A percentile compares a stretch with the other conserved stretches of the same genome.
phyloP scores from a whole-genome alignment of 2,797 vertebrate species.

The Helicolenus hilgendorfi region DNA sequence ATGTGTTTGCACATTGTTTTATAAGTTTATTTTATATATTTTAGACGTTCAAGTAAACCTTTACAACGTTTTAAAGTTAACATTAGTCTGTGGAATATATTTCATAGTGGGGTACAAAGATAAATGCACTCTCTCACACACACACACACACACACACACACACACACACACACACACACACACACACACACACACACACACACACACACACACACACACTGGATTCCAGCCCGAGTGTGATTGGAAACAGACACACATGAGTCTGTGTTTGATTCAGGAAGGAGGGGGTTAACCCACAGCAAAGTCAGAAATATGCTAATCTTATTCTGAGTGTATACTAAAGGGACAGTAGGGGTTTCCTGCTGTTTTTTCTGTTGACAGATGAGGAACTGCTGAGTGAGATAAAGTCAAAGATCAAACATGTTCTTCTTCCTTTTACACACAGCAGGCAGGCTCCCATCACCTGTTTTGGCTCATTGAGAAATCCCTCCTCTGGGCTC shows the following conservation, averaged over 20 bases:
- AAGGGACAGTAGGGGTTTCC: slow-evolving; percentile 12
- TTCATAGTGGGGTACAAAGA: neutral
- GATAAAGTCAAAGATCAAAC: slow-evolving; percentile 42
- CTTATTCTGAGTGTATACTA: slow-evolving; percentile 14
- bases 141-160: slow-evolving; percentile 5
- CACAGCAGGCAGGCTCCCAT: neutral
- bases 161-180: slow-evolving; percentile 11
- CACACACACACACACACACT: slow-evolving; percentile 15
- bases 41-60: neutral
- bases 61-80: neutral
- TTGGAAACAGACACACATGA: slow-evolving; percentile 74
- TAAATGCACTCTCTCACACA: neutral
- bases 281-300: slow-evolving; percentile 61
- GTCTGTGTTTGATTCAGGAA: slow-evolving; percentile 16
- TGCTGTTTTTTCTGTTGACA: slow-evolving; percentile 34
- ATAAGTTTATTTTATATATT: neutral
- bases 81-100: neutral
- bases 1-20: neutral
- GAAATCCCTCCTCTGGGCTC: neutral
- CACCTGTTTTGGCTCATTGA: slow-evolving; percentile 23
- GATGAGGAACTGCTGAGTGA: slow-evolving; percentile 37
- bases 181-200: slow-evolving; percentile 14
- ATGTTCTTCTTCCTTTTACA: neutral
- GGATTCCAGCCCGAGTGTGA: slow-evolving; percentile 63
- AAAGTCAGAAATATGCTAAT: slow-evolving; percentile 48